phyloP scores from a whole-genome alignment of 2,888 invertebrate genomes.

The Vanessa cardui region DNA sequence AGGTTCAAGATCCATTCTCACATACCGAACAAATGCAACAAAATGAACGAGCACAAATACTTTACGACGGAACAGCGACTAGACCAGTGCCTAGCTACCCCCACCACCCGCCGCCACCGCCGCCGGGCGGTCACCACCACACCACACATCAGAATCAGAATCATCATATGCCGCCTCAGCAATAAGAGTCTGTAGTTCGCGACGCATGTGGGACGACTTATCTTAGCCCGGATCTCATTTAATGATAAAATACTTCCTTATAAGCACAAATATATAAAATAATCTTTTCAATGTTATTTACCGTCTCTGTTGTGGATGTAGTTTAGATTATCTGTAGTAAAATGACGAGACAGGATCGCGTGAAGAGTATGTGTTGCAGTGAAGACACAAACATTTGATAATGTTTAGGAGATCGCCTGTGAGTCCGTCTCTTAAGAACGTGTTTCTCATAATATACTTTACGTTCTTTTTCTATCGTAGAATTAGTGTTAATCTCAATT shows the following conservation, averaged over 20 bases:
- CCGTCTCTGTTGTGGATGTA: not conserved
- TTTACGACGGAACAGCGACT: constrained; percentile 50
- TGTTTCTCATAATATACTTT: too few species aligned
- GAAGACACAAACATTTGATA: too few species aligned
- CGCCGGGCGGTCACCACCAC: not conserved
- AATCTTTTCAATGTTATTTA: constrained; percentile 16
- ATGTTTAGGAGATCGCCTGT: too few species aligned
- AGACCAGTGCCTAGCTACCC: constrained; percentile 42
- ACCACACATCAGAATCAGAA: constrained; percentile 13
- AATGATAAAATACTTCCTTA: constrained; percentile 24
- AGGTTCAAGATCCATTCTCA: constrained; percentile 58
- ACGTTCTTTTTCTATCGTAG: too few species aligned
- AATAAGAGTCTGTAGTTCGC: not conserved
- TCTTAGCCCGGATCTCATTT: constrained; percentile 29
- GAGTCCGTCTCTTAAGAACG: too few species aligned
- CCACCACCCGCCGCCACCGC: constrained; percentile 37
- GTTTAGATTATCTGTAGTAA: not conserved
- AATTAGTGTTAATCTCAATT: not conserved
- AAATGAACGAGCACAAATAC: constrained; percentile 51
- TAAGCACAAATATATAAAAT: constrained; percentile 32
- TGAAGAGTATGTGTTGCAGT: too few species aligned
- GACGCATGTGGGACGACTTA: not conserved
- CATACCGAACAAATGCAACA: constrained; percentile 53
- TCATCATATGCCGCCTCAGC: constrained; percentile 28
- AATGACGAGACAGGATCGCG: too few species aligned